A percentile compares a stretch with the other conserved stretches of the same genome.
Conservation (phyloP, 2,797 vertebrate species). For the Garrulus glandarius region DNA sequence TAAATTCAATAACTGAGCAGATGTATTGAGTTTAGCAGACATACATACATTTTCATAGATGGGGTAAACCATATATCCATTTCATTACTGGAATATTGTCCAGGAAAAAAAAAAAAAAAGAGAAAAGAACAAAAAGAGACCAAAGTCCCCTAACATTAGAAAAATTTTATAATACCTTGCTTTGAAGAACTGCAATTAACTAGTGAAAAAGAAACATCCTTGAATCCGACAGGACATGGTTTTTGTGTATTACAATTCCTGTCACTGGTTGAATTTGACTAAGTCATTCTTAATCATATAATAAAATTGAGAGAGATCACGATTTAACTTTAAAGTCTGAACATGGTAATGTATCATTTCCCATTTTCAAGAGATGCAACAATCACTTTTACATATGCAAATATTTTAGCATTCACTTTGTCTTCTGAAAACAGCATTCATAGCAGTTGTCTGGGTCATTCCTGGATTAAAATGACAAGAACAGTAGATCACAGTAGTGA, state of each 20-base stretch:
- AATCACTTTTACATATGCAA: not conserved
- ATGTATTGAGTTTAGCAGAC: conserved; percentile 55
- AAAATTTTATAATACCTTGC: not conserved
- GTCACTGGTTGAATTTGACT: not conserved
- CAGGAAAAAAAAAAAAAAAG: not conserved
- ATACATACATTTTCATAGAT: conserved; percentile 46
- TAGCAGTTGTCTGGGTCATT: not conserved
- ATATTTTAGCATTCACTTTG: not conserved
- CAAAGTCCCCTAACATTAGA: not conserved
- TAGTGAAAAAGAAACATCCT: not conserved
- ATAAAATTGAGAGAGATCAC: not conserved
- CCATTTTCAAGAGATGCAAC: not conserved
- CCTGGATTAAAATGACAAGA: not conserved
- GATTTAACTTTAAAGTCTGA: not conserved
- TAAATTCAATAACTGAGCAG: conserved; percentile 60
- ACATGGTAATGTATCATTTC: not conserved
- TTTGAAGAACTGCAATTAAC: not conserved
- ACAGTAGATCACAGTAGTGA: fast-evolving
- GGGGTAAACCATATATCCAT: conserved; percentile 28
- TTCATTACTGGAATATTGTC: conserved; percentile 19
- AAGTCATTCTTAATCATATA: not conserved
- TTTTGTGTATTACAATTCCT: not conserved
- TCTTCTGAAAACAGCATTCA: not conserved
- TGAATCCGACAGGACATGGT: not conserved
- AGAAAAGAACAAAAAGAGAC: not conserved